A percentile compares a stretch with the other conserved stretches of the same genome.
Conservation (phyloP, 2,888 invertebrate species). For the Parnassius orleans region DNA sequence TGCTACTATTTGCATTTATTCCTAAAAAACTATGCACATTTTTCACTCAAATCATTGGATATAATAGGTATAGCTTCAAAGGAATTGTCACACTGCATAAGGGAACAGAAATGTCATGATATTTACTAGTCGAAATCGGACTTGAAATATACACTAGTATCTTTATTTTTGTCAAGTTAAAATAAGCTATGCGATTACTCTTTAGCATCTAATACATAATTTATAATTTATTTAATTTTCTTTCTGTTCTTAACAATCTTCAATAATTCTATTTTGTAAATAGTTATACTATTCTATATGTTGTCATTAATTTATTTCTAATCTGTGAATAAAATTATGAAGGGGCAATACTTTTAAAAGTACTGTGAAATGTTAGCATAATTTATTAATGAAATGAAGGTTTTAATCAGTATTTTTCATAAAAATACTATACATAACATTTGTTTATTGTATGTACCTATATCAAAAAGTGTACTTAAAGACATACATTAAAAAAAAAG, state of each 20-base stretch:
- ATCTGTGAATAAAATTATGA: slow-evolving; percentile 1
- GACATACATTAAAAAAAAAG: not conserved
- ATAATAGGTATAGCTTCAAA: not conserved
- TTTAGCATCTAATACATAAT: no score
- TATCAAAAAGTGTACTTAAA: slow-evolving; percentile 1
- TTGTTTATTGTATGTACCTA: not conserved
- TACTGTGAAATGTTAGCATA: not conserved
- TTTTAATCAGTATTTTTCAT: not conserved
- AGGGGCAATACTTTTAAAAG: not conserved
- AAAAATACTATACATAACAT: not conserved
- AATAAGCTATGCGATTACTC: not conserved
- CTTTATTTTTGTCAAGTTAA: not conserved
- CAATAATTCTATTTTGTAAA: slow-evolving; percentile 16
- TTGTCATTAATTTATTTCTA: slow-evolving; percentile 15
- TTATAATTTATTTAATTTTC: no score
- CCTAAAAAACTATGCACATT: not conserved
- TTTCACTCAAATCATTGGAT: slow-evolving; percentile 6
- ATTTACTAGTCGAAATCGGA: slow-evolving; percentile 8
- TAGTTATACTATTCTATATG: slow-evolving; percentile 2
- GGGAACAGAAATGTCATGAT: slow-evolving; percentile 3
- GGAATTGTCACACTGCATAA: not conserved
- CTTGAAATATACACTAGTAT: not conserved
- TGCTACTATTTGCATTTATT: slow-evolving; percentile 14
- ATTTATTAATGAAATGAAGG: not conserved
- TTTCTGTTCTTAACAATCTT: not conserved